Base-by-base conservation (phyloP, 1,140 invertebrate species). In the Wasmannia auropunctata region DNA sequence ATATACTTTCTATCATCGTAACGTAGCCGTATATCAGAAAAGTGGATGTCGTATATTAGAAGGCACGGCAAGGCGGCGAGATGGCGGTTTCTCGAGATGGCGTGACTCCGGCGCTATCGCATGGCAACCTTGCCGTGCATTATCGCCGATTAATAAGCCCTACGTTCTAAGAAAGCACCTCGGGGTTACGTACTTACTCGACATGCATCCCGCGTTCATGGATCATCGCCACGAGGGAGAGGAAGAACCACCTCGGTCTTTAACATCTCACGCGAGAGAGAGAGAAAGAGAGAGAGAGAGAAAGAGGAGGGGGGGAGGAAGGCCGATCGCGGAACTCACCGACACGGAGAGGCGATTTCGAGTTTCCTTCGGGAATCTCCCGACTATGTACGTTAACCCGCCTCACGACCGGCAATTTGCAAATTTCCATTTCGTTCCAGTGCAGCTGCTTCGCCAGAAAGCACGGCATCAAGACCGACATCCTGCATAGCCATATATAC, bases 141-240 rank as follows among this genome's bases (percentile, higher is more conserved):
- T 90, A 90, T 88, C 88, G 85, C 69, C 79, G 84, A 81, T 90
- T 90, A 90, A 88, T 90, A 88, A 90, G 84, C 79, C 87, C 67
- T 90, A 88, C 72, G 87, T 90, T 90, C 88, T 86, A 90, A 81
- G 88, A 90, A 90, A 90, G 79, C 70, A 88, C 88, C 86, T 90
- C 87, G 72, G 84, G 88, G 77, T 90, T 88, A 86, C 83, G 87
- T 88, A 90, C 75, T 90, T 88, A 84, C 43, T 40, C 43, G 74
- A 56, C 67, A 86, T 86, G 86, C 70, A 83, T 88, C 83, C 63
- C 46, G 76, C 76, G 85, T 88, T 88, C 88, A 58, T 88, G 88
- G 77, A 90, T 90, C 86, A 86, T 88, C 69, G 72, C 58, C 54
- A 46, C 76, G 83, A 80, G 40, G 74, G 34, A 54, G 49, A 54